Evolutionary conservation across 2,888 invertebrate genomes (phyloP), one percentile per base, ranked within the genome.

Genomic region (Eubasilissa splendida): DNA sequence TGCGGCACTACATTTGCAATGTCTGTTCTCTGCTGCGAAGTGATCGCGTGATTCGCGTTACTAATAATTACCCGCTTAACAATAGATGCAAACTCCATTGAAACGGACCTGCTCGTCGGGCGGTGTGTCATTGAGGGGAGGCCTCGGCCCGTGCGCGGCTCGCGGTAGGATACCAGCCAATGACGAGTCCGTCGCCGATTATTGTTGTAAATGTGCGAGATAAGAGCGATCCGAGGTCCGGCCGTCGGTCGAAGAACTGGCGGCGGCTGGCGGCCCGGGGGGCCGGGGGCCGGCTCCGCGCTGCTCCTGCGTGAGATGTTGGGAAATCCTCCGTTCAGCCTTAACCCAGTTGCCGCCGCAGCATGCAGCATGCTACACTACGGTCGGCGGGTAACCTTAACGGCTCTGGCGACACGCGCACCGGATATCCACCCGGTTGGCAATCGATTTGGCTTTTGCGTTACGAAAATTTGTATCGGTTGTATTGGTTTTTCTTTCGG

Each of bases 401-500:
- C 54, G 42, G 56, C 71, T 86, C 87, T 87, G 86, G 87, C 83
- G 88, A 88, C 90, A 90, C 88, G 90, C 88, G 88, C 90, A 90
- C 89, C 90, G 87, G 87, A 79, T 81, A 81, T 79, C 81, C 83
- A 83, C 81, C 80, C 66, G 78, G 80, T 78, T 80, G 80, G 77
- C 81, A 81, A 81, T 81, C 83, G 71, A 73, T 79, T 77, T 79
- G 75, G 56, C 66, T 53, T 77, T 77, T 54, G 66, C 14, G 54
- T 77, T 77, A 54, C 68, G 66, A 66, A 77, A 77, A 71, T 71
- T 14, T 53, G 31, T 56, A 42, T 68, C n/a, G 50, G 33, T 31
- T 33, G 66, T 68, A 58, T 58, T 68, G 4, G 42, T 68, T 52
- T 50, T 68, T 71, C 11, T 71, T 53, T 14, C 54, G 31, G 33